These are phyloP conservation scores for Plebejus anna DNA, from an alignment of 2,888 invertebrate genomes.

Conservation along the genomic window DNA sequence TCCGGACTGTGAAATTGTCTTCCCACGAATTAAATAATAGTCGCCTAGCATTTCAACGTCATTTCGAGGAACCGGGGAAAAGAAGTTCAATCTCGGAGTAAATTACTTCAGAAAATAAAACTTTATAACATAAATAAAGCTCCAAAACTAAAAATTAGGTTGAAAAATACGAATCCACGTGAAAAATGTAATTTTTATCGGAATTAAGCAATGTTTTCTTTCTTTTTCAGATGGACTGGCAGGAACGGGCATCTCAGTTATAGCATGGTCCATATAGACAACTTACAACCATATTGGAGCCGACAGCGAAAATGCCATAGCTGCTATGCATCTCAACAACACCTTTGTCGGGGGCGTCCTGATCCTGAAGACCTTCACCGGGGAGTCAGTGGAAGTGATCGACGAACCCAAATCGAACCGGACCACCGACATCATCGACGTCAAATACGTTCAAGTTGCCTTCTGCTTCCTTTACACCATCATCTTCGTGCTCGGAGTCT, in stretches of 20 bases:
- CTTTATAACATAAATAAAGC: neutral
- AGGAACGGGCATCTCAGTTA: conserved; percentile 32
- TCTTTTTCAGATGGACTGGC: conserved; percentile 60
- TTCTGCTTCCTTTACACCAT: conserved; percentile 87
- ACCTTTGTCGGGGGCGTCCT: conserved; percentile 56
- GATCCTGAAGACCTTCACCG: conserved; percentile 67
- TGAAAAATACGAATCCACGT: no score
- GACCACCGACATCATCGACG: conserved; percentile 81
- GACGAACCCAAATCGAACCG: conserved; percentile 66
- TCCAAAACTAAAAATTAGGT: no score
- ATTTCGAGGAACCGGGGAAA: neutral
- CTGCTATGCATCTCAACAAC: conserved; percentile 62
- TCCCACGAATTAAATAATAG: conserved; percentile 19
- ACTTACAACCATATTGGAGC: conserved; percentile 45
- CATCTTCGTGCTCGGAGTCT: conserved; percentile 89
- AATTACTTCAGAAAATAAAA: neutral
- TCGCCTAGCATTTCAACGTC: neutral
- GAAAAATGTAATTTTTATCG: no score
- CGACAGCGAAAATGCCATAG: conserved; percentile 50
- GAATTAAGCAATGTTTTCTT: conserved; percentile 14
- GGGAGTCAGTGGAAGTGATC: conserved; percentile 66
- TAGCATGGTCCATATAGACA: conserved; percentile 42
- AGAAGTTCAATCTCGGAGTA: neutral
- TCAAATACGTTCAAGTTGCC: conserved; percentile 84
- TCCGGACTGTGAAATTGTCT: conserved; percentile 14